Base-by-base conservation (phyloP, 2,888 invertebrate species). In the Volucella bombylans region DNA sequence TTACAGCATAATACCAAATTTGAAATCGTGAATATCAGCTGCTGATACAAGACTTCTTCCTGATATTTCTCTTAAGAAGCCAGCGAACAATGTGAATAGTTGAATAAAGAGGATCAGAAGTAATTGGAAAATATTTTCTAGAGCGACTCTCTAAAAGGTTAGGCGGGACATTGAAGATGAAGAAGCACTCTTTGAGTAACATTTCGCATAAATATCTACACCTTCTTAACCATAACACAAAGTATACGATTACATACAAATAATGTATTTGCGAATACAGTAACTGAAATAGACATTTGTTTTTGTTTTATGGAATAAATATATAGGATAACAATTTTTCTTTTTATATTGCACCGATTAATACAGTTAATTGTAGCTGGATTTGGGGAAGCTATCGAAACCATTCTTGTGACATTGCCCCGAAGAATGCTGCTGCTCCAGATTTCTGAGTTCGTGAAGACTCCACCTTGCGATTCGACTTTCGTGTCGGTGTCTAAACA, bases 401-500 rank as follows among this genome's bases (percentile, higher is more conserved):
- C 96, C 96, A 96, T 90, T 96, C 96, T 10, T 95, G 95, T 8
- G 96, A 95, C 94, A 96, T 95, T 3, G 95, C 95, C 69, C 95
- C 96, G 90, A 96, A 96, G 91, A 96, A 95, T 0, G 96, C 95
- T 0, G 96, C 95, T 0, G 96, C 96, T 12, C 96, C 95, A 14
- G 96, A 95, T 86, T 95, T 94, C 68, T 80, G 76, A 49, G 39
- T 77, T 52, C 79, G 61, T 15, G 86, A 80, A 82, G 81, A 54
- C 69, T 89, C 89, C 65, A 68, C 87, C 77, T 87, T 88, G 9
- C 87, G 85, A 64, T 79, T 69, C 11, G 59, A n/a, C 52, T 86
- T 82, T 41, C 72, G 67, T 47, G 73, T 74, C 12, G 82, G 71
- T 38, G 73, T 82, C 86, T 86, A 45, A 8, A 10, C 18, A 23